Base-by-base conservation (phyloP, 1,140 invertebrate species). In the Pseudomyrmex concolor region DNA sequence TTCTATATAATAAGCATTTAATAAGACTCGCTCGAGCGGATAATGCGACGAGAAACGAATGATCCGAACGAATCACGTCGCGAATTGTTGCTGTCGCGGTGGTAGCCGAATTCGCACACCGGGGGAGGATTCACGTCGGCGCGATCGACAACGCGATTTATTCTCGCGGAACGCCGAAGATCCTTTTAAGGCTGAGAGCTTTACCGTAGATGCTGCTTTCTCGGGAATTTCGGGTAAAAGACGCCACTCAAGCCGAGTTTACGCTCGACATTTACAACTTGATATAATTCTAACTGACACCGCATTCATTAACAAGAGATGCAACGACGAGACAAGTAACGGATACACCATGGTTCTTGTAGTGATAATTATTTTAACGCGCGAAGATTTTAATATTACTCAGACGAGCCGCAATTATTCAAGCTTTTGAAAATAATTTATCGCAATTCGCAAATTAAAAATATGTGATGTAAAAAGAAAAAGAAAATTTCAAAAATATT, bases 1-100 rank as follows among this genome's bases (percentile, higher is more conserved):
- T 89, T 80, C 85, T 88, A 80, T 71, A 57, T 72, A 60, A 83
- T 90, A 89, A 92, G 87, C 83, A 83, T 90, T 92, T 89, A 86
- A 84, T 85, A 51, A 54, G 77, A 70, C 82, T 88, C 73, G 50
- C 68, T 88, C 84, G 76, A 70, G 43, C 64, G 74, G 70, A 73
- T 34, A 34, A 25, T 63, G 68, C 76, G 78, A 88, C 73, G 74
- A 60, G 57, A 62, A 51, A 55, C 57, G 54, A 55, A 72, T n/a
- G 55, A 25, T 74, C 66, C 66, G 51, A 71, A 71, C 64, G 73
- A 84, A 81, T 74, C 82, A 64, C 73, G 76, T 84, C 57, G 86
- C 85, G 57, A 77, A 59, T 87, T 68, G 80, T 86, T 74, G 80
- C 34, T 57, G 59, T 80, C 86, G 70, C 57, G 70, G 86, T 88